Conservation (phyloP, 2,797 vertebrate genomes). For the Sebastes flavidus region DNA sequence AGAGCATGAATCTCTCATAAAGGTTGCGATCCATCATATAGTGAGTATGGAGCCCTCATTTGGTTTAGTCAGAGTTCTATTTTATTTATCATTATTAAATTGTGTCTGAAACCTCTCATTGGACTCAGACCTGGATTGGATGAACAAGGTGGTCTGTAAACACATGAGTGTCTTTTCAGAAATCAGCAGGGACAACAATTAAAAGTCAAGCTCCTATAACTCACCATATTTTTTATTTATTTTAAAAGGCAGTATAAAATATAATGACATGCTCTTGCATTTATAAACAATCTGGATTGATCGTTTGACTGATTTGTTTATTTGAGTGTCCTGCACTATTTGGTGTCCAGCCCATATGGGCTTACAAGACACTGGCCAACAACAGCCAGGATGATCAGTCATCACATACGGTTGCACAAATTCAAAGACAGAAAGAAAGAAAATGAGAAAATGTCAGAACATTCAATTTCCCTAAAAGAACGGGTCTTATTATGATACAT, state of each 20-base stretch:
- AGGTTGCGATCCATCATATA: neutral
- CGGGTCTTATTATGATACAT: too few relatives aligned
- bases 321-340: neutral
- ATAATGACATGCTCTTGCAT: neutral
- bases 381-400: too few relatives aligned
- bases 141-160: neutral
- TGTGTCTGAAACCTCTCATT: neutral
- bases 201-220: neutral
- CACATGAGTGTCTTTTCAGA: neutral
- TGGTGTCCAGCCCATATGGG: neutral
- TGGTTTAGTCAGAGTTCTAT: neutral
- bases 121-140: neutral
- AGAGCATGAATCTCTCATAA: neutral
- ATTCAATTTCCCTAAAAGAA: too few relatives aligned
- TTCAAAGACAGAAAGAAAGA: too few relatives aligned
- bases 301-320: too few relatives aligned
- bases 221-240: neutral
- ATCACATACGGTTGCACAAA: too few relatives aligned
- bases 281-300: too few relatives aligned
- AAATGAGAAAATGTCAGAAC: too few relatives aligned
- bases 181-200: neutral
- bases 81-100: neutral
- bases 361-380: too few relatives aligned
- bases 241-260: neutral
- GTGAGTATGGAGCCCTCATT: neutral